These are phyloP conservation scores for Villa cingulata DNA, from an alignment of 2,888 invertebrate genomes.

Conservation along the genomic window DNA sequence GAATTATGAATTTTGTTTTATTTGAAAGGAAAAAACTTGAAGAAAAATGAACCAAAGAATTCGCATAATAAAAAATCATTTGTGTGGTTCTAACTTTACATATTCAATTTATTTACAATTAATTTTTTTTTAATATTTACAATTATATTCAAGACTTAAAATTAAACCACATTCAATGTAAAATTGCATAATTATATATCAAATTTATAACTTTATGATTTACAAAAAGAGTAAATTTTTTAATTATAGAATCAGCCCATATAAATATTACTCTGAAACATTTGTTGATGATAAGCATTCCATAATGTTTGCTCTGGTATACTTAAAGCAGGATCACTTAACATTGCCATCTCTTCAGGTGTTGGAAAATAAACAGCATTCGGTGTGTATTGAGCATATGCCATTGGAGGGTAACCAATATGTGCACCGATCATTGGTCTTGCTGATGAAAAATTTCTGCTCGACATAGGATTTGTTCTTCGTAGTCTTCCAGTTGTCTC, in stretches of 20 bases:
- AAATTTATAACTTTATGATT: no score
- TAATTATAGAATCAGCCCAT: neutral
- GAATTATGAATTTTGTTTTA: no score
- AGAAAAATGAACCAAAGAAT: no score
- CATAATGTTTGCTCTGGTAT: neutral
- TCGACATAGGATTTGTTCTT: slow-evolving; percentile 31
- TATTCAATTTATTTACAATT: no score
- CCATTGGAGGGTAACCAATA: neutral
- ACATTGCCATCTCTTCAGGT: neutral
- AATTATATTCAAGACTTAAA: no score
- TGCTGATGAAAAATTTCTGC: neutral
- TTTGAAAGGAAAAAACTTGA: no score
- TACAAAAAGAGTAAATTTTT: no score
- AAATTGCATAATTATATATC: no score
- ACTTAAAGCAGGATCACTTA: neutral
- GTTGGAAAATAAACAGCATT: neutral
- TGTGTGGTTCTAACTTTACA: no score
- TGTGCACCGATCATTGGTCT: neutral
- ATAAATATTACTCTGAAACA: neutral
- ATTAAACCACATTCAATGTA: no score
- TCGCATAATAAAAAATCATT: no score
- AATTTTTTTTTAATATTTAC: no score
- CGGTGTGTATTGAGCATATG: neutral
- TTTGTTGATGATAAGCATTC: neutral
- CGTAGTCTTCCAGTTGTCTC: slow-evolving; percentile 91